These are phyloP conservation scores for Coregonus suidteri DNA, from an alignment of 2,797 vertebrate species.

Conservation along the genomic window DNA sequence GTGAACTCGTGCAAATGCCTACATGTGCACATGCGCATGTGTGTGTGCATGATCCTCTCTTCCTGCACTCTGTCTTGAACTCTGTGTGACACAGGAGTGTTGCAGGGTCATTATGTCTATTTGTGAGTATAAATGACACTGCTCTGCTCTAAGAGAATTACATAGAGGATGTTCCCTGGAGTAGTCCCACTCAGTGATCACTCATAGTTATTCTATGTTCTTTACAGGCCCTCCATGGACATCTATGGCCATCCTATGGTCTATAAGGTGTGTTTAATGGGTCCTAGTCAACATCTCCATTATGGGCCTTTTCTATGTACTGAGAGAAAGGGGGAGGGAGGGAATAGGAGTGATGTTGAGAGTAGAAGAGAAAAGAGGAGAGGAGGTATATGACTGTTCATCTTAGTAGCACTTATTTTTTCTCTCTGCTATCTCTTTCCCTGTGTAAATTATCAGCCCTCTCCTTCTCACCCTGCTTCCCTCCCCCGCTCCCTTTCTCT, in stretches of 20 bases:
- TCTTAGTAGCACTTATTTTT: neutral
- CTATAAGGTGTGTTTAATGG: constrained; percentile 70
- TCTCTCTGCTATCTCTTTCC: constrained; percentile 30
- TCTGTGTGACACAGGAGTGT: neutral
- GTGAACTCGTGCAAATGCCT: too few species aligned
- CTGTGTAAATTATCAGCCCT: constrained; percentile 12
- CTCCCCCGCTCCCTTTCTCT: neutral
- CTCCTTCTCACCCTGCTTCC: neutral
- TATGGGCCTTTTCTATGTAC: constrained; percentile 51
- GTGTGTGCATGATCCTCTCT: too few species aligned
- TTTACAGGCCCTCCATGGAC: constrained; percentile 34
- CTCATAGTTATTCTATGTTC: constrained; percentile 70
- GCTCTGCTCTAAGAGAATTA: constrained; percentile 72
- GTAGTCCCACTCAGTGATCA: constrained; percentile 65
- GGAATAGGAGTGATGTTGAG: constrained; percentile 17
- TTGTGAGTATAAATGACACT: constrained; percentile 21
- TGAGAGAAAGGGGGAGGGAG: constrained; percentile 14
- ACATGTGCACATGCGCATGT: too few species aligned
- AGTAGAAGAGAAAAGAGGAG: constrained; percentile 8
- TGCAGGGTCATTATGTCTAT: neutral
- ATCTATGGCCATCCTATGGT: constrained; percentile 67
- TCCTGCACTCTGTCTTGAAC: too few species aligned
- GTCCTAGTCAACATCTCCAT: constrained; percentile 68
- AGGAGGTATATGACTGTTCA: constrained; percentile 32
- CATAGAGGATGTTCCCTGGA: constrained; percentile 75